Percentiles rank a stretch among this genome's conserved stretches.
phyloP scores from a whole-genome alignment of 2,797 vertebrate species.

The Sciurus carolinensis region DNA sequence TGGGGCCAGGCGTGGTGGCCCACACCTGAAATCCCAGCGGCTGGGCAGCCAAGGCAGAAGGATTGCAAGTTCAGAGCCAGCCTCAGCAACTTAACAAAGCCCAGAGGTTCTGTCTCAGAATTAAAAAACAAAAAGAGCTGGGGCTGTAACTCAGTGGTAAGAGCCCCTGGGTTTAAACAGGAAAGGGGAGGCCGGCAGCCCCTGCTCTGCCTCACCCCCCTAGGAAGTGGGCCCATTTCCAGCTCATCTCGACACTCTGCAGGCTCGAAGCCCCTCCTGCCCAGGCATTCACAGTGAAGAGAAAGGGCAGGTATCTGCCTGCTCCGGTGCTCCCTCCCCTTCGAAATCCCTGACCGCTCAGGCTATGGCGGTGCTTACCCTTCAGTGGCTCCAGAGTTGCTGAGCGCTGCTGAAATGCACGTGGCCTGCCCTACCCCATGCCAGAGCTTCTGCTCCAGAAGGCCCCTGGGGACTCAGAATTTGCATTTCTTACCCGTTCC shows the following conservation, averaged over 20 bases:
- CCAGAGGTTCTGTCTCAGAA: too few relatives aligned
- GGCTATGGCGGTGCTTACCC: not conserved
- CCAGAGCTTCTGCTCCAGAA: not conserved
- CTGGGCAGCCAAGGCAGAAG: too few relatives aligned
- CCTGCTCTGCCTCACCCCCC: not conserved
- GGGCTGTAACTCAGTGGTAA: too few relatives aligned
- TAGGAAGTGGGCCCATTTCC: not conserved
- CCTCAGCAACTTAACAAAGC: too few relatives aligned
- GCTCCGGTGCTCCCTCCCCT: not conserved
- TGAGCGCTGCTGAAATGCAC: not conserved
- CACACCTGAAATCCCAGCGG: too few relatives aligned
- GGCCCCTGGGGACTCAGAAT: not conserved
- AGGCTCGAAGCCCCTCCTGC: not conserved
- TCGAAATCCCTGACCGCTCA: not conserved
- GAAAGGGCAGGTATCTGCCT: not conserved
- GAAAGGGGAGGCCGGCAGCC: too few relatives aligned
- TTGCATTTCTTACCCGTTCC: conserved; percentile 49
- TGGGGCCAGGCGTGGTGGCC: too few relatives aligned
- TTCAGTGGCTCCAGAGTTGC: not conserved
- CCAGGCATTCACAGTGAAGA: not conserved
- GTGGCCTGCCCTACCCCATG: not conserved
- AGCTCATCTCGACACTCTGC: not conserved
- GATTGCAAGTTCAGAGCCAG: too few relatives aligned
- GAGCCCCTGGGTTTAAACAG: not conserved
- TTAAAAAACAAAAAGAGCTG: too few relatives aligned